phyloP scores from a whole-genome alignment of 2,797 vertebrate genomes.

The Choloepus didactylus region DNA sequence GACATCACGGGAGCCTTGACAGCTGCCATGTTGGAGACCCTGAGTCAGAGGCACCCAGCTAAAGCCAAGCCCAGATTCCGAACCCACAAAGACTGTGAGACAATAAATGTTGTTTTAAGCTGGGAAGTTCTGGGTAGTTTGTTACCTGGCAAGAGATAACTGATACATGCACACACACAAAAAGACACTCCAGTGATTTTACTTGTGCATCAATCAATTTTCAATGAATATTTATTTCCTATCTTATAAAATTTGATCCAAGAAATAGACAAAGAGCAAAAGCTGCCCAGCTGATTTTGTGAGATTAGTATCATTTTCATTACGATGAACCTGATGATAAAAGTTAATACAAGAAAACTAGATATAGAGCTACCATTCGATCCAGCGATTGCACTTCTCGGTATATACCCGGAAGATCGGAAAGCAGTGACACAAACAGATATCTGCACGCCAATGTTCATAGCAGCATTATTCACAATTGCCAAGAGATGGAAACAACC shows the following conservation, averaged over 20 bases:
- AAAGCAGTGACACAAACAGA: no score
- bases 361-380: no score
- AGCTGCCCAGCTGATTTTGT: neutral
- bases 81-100: neutral
- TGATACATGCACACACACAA: neutral
- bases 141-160: neutral
- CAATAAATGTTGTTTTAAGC: neutral
- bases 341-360: neutral
- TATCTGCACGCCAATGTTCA: no score
- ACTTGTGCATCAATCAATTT: neutral
- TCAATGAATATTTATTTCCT: neutral
- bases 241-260: neutral
- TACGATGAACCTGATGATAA: neutral
- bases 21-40: neutral
- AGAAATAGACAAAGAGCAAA: neutral
- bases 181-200: neutral
- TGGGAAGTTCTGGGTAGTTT: neutral
- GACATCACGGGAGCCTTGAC: no score
- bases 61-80: no score
- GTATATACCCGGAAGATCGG: no score
- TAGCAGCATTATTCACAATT: no score
- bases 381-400: no score
- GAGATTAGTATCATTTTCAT: neutral
- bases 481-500: no score
- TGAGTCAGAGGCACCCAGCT: neutral